Conservation (phyloP, 2,797 vertebrate species). For the Dromococcyx pavoninus region DNA sequence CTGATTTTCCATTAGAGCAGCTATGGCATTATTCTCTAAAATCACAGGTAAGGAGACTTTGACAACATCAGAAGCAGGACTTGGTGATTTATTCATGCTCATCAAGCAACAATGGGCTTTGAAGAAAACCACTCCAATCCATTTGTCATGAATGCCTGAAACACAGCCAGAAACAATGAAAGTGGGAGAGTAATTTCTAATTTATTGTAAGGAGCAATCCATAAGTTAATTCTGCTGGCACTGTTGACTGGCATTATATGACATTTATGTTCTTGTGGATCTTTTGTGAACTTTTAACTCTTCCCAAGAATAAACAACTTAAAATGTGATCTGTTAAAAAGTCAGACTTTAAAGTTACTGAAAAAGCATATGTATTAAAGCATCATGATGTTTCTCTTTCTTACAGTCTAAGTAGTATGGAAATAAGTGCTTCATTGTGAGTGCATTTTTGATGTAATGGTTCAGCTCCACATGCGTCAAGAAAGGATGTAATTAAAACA, state of each 20-base stretch:
- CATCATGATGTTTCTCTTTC: neutral
- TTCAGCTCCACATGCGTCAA: neutral
- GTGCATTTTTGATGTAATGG: neutral
- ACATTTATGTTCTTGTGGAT: neutral
- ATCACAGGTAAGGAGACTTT: neutral
- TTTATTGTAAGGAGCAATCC: neutral
- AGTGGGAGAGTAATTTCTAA: neutral
- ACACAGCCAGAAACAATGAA: neutral
- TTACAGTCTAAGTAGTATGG: neutral
- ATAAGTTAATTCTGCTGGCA: neutral
- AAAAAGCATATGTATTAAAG: neutral
- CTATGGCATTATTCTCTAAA: neutral
- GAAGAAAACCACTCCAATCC: neutral
- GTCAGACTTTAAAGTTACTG: neutral
- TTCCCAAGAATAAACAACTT: neutral
- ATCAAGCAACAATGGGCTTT: neutral
- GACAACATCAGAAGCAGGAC: neutral
- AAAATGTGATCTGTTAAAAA: neutral
- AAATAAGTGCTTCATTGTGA: neutral
- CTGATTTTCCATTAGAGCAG: neutral
- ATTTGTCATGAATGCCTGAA: neutral
- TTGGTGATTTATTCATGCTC: neutral
- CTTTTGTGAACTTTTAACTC: neutral
- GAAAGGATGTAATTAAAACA: neutral
- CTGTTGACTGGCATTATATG: neutral